phyloP scores from a whole-genome alignment of 2,888 invertebrate genomes.

The Bellardia pandia region DNA sequence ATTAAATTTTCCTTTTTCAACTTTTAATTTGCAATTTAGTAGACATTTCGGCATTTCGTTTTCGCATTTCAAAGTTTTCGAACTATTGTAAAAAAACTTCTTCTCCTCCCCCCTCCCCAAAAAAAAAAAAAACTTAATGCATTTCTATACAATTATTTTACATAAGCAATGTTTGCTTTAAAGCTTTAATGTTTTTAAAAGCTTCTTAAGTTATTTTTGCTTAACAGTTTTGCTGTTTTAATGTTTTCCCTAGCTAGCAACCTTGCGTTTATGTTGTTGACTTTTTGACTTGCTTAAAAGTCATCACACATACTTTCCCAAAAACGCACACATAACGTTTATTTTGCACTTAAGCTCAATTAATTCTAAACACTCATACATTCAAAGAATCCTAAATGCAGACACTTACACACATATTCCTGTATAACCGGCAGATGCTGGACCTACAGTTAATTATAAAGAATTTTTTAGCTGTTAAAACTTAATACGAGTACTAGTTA shows the following conservation, averaged over 20 bases:
- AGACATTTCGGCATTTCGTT: too few relatives aligned
- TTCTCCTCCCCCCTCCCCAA: too few relatives aligned
- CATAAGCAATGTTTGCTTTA: slow-evolving; percentile 12
- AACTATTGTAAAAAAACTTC: too few relatives aligned
- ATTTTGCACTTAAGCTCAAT: slow-evolving; percentile 59
- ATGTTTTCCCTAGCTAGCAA: slow-evolving; percentile 18
- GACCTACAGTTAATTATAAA: too few relatives aligned
- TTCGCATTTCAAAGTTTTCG: too few relatives aligned
- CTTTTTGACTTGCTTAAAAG: slow-evolving; percentile 55
- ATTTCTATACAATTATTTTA: background rate
- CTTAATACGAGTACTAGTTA: too few relatives aligned
- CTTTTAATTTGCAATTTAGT: too few relatives aligned
- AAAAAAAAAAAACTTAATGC: background rate
- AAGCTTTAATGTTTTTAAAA: slow-evolving; percentile 16
- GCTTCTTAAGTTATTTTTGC: slow-evolving; percentile 13
- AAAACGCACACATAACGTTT: background rate
- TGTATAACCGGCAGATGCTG: background rate
- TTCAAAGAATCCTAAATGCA: slow-evolving; percentile 16
- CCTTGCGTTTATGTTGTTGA: slow-evolving; percentile 56
- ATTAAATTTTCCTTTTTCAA: too few relatives aligned
- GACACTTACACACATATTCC: background rate
- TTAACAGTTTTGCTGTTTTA: slow-evolving; percentile 8
- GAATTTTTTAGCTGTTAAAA: too few relatives aligned
- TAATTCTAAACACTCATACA: slow-evolving; percentile 45
- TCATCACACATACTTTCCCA: slow-evolving; percentile 20